Evolutionary conservation across 1,140 invertebrate genomes (phyloP).

Genomic region (Drosophila chauvacae): DNA sequence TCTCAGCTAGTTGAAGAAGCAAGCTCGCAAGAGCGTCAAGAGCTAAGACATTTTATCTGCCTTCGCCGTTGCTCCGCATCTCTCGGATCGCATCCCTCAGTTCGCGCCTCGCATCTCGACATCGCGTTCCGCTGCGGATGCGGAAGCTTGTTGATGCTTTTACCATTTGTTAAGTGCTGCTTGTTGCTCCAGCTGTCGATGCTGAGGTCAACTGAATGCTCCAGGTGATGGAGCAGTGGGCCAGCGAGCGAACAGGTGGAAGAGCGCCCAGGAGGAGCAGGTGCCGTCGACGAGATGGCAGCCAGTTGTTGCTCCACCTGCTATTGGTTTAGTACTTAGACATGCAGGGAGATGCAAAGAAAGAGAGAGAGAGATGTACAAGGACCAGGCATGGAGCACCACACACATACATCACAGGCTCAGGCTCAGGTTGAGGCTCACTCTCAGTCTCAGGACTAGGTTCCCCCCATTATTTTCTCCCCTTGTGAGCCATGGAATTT

Average conservation of each 20-base stretch:
- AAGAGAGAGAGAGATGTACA: no score
- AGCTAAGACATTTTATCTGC: slow-evolving; percentile 80
- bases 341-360: slow-evolving; percentile 50
- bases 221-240: slow-evolving; percentile 60
- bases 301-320: slow-evolving; percentile 62
- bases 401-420: slow-evolving; percentile 50
- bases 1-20: slow-evolving; percentile 13
- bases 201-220: slow-evolving; percentile 74
- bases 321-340: slow-evolving; percentile 76
- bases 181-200: slow-evolving; percentile 82
- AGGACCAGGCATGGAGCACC: slow-evolving; percentile 9
- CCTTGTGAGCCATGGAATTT: slow-evolving; percentile 43
- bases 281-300: background rate
- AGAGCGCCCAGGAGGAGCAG: slow-evolving; percentile 9
- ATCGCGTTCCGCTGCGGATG: slow-evolving; percentile 77
- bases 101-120: slow-evolving; percentile 18
- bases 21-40: slow-evolving; percentile 25
- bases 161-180: slow-evolving; percentile 83
- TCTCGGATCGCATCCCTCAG: slow-evolving; percentile 11
- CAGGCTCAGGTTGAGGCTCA: slow-evolving; percentile 48
- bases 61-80: slow-evolving; percentile 35
- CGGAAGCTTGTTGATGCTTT: slow-evolving; percentile 83
- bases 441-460: slow-evolving; percentile 38
- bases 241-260: slow-evolving; percentile 50
- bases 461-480: slow-evolving; percentile 7